Base-by-base conservation (phyloP, 1,140 invertebrate species). In the Leptoteleia sp. region DNA sequence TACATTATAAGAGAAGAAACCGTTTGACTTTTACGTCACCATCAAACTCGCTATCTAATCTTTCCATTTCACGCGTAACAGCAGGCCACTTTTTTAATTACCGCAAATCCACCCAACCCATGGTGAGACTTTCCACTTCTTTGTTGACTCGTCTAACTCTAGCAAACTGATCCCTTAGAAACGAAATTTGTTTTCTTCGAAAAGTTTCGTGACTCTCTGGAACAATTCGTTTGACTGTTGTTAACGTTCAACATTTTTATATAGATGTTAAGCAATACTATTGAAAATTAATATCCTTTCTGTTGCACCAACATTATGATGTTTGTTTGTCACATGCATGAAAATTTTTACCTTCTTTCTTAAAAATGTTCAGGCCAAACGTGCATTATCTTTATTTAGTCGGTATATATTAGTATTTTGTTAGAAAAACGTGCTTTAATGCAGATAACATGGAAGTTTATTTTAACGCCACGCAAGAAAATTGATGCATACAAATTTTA, bases 111-210 rank as follows among this genome's bases (percentile, higher is more conserved):
- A 19, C 5, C 27, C 9, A 22, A 19, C 5, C 27, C 9, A 22
- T 22, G 27, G 25, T 19, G 22, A 61, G 55, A 61, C 29, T 13
- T 61, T 61, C 17, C 9, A 35, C 29, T 45, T 55, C 37, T 40
- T 45, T 61, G 17, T 61, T 61, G 29, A 61, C 42, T 45, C 27
- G 16, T 61, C 40, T 17, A 57, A 42, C 37, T 57, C 29, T 11
- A 6, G 3, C 12, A 45, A 61, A 61, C 11, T 47, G 27, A 35
- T 45, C 29, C 29, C n/a, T n/a, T 3, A 31, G 12, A 29, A 61
- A 57, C 54, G 11, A 31, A 57, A 59, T 59, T 43, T 45, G 16
- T 9, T 47, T 61, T 38, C 40, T 45, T 43, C n/a, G 17, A 12
- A 11, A 43, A 57, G 38, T 57, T 33, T 48, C 15, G 3, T 31